Conservation (phyloP, 2,888 invertebrate genomes). For the Drosophila nr. fundita region DNA sequence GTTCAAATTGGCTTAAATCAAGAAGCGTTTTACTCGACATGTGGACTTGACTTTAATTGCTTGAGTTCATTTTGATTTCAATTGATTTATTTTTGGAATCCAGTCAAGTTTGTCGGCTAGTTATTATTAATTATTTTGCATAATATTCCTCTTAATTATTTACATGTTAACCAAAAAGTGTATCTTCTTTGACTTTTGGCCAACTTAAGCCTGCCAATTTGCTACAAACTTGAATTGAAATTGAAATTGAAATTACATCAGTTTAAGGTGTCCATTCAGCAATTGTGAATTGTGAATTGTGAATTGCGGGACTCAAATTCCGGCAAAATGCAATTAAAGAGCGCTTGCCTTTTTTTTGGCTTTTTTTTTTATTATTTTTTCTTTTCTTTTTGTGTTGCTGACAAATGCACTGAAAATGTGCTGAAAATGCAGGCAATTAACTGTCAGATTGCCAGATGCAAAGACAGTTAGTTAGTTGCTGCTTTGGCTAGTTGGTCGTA, state of each 20-base stretch:
- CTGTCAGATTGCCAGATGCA: slow-evolving; percentile 41
- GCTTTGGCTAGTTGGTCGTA: slow-evolving; percentile 60
- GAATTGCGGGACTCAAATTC: slow-evolving; percentile 5
- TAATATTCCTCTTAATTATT: neutral
- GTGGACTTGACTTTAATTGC: neutral
- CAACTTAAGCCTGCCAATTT: slow-evolving; percentile 3
- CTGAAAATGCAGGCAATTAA: slow-evolving; percentile 67
- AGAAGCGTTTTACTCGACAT: too few species aligned
- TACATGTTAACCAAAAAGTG: neutral
- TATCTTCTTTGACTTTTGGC: neutral
- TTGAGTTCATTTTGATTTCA: neutral
- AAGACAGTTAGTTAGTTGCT: slow-evolving; percentile 15
- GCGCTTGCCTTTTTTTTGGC: neutral
- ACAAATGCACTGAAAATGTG: slow-evolving; percentile 56
- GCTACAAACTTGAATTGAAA: neutral
- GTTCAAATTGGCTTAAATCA: too few species aligned
- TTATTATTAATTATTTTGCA: neutral
- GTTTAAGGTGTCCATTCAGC: neutral
- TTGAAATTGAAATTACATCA: neutral
- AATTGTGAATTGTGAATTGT: neutral
- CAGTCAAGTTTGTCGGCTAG: neutral
- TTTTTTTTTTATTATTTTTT: neutral
- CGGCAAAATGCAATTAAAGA: slow-evolving; percentile 43
- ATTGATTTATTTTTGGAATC: neutral
- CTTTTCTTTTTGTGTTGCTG: slow-evolving; percentile 11